Percentiles rank a stretch among this genome's conserved stretches.
Conservation (phyloP, 2,888 invertebrate species). For the Lucinisca nassula region DNA sequence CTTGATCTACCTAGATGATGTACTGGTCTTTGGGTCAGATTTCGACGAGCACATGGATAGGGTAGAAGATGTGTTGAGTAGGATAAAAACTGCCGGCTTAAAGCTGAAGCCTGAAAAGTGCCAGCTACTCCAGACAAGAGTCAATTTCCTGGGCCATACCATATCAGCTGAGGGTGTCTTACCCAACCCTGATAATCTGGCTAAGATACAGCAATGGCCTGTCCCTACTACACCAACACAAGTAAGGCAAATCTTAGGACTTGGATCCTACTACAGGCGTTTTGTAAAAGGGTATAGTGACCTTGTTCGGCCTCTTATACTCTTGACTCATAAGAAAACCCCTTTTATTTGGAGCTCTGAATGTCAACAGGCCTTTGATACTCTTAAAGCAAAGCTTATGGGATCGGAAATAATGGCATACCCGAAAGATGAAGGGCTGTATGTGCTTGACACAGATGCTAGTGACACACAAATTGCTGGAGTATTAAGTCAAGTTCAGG, state of each 20-base stretch:
- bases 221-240: constrained; percentile 38
- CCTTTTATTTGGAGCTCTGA: too few species aligned
- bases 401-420: too few species aligned
- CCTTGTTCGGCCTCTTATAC: constrained; percentile 27
- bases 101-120: constrained; percentile 64
- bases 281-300: constrained; percentile 19
- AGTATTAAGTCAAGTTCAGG: constrained; percentile 60
- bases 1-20: constrained; percentile 71
- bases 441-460: constrained; percentile 72
- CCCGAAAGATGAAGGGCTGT: constrained; percentile 51
- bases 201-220: constrained; percentile 23
- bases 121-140: constrained; percentile 32
- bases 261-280: constrained; percentile 54
- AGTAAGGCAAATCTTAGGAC: constrained; percentile 46
- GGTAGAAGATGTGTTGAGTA: constrained; percentile 45
- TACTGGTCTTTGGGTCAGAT: constrained; percentile 46
- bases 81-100: constrained; percentile 41
- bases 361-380: too few species aligned
- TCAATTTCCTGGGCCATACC: constrained; percentile 56
- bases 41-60: constrained; percentile 59
- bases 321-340: too few species aligned
- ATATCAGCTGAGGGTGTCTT: constrained; percentile 46
- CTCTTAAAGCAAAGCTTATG: too few species aligned
- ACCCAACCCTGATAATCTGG: constrained; percentile 38
- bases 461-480: constrained; percentile 68